These are phyloP conservation scores for Nyctibius bracteatus DNA, from an alignment of 2,113 vertebrate genomes.

Conservation along the genomic window DNA sequence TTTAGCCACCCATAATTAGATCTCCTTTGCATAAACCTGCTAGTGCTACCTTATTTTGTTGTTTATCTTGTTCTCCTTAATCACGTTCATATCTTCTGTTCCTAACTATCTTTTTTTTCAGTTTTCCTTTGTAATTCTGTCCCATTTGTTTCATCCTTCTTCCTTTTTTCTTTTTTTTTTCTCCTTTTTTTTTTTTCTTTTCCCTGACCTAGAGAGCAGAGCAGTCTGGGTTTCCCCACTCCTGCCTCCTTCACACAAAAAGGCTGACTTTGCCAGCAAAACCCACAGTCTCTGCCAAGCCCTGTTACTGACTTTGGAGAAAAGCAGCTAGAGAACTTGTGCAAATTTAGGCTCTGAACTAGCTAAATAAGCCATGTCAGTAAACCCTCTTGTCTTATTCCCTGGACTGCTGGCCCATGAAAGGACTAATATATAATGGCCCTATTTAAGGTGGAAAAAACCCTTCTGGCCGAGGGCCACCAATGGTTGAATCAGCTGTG, in stretches of 20 bases:
- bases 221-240: constrained; percentile 18
- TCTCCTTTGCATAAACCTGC: constrained; percentile 58
- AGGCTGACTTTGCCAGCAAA: constrained; percentile 60
- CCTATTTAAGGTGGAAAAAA: constrained; percentile 47
- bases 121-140: background rate
- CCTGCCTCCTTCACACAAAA: constrained; percentile 51
- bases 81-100: constrained; percentile 15
- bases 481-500: background rate
- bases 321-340: constrained; percentile 45
- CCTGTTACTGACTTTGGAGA: constrained; percentile 46
- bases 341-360: constrained; percentile 43
- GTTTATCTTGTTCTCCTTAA: constrained; percentile 20
- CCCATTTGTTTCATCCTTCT: background rate
- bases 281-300: constrained; percentile 29
- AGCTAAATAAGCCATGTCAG: constrained; percentile 55
- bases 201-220: constrained; percentile 37
- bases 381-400: constrained; percentile 46
- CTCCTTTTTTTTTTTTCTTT: background rate
- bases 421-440: constrained; percentile 29
- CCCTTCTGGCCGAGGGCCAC: constrained; percentile 21
- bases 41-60: constrained; percentile 47
- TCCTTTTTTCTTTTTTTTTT: background rate
- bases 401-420: constrained; percentile 19
- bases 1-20: constrained; percentile 44
- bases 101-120: background rate